Conservation (phyloP, 2,888 invertebrate genomes). For the Drosophila multiciliata region DNA sequence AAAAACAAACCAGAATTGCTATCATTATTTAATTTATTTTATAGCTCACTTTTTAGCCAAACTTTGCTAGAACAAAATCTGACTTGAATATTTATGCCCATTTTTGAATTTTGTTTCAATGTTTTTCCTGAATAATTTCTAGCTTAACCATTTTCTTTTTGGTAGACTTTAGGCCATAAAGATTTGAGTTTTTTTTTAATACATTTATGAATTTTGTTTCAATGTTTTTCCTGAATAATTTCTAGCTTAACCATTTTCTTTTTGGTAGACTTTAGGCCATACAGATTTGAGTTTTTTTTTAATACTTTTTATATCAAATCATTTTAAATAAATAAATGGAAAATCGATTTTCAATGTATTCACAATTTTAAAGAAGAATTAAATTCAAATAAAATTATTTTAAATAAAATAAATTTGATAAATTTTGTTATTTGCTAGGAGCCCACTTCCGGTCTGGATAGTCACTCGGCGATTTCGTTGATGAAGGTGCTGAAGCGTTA, state of each 20-base stretch:
- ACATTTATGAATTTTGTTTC: neutral
- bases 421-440: slow-evolving; percentile 86
- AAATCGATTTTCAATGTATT: neutral
- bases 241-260: neutral
- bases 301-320: neutral
- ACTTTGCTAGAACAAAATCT: neutral
- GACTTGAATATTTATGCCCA: neutral
- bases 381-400: neutral
- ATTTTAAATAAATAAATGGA: neutral
- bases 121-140: neutral
- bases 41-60: neutral
- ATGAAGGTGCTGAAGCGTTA: slow-evolving; percentile 91
- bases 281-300: neutral
- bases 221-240: neutral
- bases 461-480: slow-evolving; percentile 90
- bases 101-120: neutral
- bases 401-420: neutral
- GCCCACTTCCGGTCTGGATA: slow-evolving; percentile 93
- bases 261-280: neutral
- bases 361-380: neutral
- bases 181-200: neutral
- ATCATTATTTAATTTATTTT: neutral
- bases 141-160: neutral
- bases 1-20: neutral
- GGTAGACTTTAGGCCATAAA: neutral